Percentiles rank a stretch among this genome's conserved stretches.
These are phyloP conservation scores for Globodera rostochiensis DNA, from an alignment of 1,140 invertebrate genomes.

Conservation along the genomic window DNA sequence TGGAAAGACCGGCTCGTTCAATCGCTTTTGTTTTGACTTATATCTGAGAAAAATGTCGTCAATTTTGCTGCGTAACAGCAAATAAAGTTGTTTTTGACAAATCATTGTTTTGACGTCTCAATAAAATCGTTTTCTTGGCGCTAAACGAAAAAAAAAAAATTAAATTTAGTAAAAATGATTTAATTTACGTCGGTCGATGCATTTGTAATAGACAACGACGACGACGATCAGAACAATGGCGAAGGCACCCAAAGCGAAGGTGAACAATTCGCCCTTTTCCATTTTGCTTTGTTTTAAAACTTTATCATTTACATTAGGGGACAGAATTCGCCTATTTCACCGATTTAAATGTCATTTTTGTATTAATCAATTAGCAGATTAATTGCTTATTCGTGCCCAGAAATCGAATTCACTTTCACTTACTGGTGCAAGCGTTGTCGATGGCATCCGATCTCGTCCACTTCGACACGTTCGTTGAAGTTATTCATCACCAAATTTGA, in stretches of 20 bases:
- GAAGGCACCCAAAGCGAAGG: conserved; percentile 1
- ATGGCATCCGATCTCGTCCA: conserved; percentile 4
- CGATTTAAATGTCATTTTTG: too few species aligned
- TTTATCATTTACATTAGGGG: too few species aligned
- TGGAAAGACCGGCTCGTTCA: too few species aligned
- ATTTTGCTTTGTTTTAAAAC: background rate
- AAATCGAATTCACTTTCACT: background rate
- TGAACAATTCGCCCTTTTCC: conserved; percentile 13
- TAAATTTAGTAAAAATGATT: background rate
- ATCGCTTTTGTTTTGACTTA: too few species aligned
- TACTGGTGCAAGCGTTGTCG: conserved; percentile 1
- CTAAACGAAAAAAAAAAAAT: background rate
- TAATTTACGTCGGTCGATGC: background rate
- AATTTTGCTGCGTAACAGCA: too few species aligned
- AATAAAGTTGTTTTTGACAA: too few species aligned
- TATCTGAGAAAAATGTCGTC: too few species aligned
- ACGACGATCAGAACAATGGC: background rate
- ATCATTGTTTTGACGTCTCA: background rate
- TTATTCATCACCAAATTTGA: background rate
- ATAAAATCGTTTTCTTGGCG: background rate
- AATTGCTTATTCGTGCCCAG: too few species aligned
- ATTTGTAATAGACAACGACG: conserved; percentile 5
- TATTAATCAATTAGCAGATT: too few species aligned
- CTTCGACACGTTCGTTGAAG: background rate
- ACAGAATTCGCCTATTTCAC: too few species aligned